Percentiles rank a stretch among this genome's conserved stretches.
Conservation (phyloP, 2,797 vertebrate genomes). For the Sphaeramia orbicularis region DNA sequence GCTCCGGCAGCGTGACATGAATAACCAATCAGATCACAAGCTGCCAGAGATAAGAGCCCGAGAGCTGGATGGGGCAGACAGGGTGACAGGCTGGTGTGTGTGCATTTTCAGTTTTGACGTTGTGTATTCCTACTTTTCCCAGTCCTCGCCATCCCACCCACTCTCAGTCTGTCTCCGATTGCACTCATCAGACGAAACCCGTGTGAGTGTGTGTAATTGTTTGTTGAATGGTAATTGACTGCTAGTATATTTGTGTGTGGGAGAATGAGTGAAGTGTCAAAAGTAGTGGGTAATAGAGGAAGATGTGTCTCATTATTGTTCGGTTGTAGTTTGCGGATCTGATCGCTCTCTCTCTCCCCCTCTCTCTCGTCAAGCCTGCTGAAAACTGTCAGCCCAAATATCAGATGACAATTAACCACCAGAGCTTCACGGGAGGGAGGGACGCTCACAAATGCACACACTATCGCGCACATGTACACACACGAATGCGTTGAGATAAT, state of each 20-base stretch:
- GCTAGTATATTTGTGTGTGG: slow-evolving; percentile 31
- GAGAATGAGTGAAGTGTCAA: slow-evolving; percentile 60
- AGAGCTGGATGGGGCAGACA: slow-evolving; percentile 46
- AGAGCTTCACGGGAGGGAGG: slow-evolving; percentile 52
- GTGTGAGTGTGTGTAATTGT: slow-evolving; percentile 20
- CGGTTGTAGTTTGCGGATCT: slow-evolving; percentile 63
- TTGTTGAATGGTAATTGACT: slow-evolving; percentile 34
- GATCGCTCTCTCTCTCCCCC: slow-evolving; percentile 69
- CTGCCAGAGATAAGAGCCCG: slow-evolving; percentile 74
- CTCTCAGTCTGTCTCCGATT: slow-evolving; percentile 52
- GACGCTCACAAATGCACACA: slow-evolving; percentile 7
- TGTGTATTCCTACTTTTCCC: slow-evolving; percentile 41
- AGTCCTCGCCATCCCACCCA: slow-evolving; percentile 32
- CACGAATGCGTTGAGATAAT: slow-evolving; percentile 72
- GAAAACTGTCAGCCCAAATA: slow-evolving; percentile 77
- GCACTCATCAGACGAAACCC: slow-evolving; percentile 46
- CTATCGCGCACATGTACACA: slow-evolving; percentile 28
- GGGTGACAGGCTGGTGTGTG: slow-evolving; percentile 45
- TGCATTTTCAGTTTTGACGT: slow-evolving; percentile 34
- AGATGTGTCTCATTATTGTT: slow-evolving; percentile 78
- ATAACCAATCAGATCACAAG: slow-evolving; percentile 80
- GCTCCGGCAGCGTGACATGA: slow-evolving; percentile 75
- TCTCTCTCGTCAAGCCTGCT: slow-evolving; percentile 70
- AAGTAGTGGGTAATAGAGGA: slow-evolving; percentile 63
- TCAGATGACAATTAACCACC: slow-evolving; percentile 82